These are phyloP conservation scores for Andricus curvator DNA, from an alignment of 2,888 invertebrate genomes.

Conservation along the genomic window DNA sequence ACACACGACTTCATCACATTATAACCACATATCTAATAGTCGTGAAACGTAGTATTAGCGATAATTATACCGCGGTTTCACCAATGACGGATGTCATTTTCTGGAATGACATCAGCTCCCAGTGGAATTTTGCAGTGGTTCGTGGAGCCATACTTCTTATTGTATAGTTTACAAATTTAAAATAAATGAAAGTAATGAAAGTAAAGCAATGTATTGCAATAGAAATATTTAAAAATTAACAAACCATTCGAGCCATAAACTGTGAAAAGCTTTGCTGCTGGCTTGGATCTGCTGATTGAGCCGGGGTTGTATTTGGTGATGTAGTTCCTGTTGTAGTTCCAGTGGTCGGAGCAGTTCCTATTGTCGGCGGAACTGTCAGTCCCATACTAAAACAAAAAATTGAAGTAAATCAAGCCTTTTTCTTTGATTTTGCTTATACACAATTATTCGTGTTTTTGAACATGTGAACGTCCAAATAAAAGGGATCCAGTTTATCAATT, in stretches of 20 bases:
- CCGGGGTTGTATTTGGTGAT: conserved; percentile 60
- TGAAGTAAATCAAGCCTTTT: not conserved
- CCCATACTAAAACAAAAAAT: conserved; percentile 67
- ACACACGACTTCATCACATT: not conserved
- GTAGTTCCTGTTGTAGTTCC: conserved; percentile 66
- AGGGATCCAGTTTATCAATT: no score
- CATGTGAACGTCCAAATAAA: no score
- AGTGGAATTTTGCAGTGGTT: not conserved
- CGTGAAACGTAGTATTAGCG: not conserved
- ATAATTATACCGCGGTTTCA: not conserved
- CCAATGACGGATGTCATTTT: not conserved
- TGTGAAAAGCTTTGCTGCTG: conserved; percentile 77
- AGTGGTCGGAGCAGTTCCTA: conserved; percentile 72
- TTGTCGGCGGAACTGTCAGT: conserved; percentile 75
- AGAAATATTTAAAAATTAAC: not conserved
- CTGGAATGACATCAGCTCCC: not conserved
- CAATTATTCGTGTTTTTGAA: not conserved
- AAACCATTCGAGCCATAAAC: conserved; percentile 91
- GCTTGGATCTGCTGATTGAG: conserved; percentile 67
- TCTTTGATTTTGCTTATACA: not conserved
- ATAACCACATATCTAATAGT: conserved; percentile 1
- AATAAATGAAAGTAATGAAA: no score
- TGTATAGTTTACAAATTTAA: no score
- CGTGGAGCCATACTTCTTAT: no score
- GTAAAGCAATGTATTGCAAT: no score